Evolutionary conservation across 2,113 vertebrate genomes (phyloP).

Genomic region (Paraplagusia blochii): DNA sequence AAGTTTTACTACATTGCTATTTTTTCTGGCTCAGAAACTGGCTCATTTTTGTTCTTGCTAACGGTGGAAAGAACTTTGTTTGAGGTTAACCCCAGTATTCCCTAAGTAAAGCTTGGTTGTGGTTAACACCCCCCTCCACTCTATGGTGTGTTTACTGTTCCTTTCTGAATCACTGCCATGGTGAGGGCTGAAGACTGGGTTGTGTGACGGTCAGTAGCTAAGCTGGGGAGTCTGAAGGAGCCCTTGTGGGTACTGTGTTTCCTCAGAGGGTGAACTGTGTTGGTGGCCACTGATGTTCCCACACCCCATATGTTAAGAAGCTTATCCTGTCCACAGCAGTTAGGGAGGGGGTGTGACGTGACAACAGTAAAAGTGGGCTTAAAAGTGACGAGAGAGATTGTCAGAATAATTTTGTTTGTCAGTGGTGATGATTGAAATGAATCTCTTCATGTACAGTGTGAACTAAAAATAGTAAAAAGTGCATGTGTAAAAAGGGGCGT

Average conservation of each 20-base stretch:
- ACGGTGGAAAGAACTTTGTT: constrained; percentile 14
- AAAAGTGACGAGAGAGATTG: not conserved
- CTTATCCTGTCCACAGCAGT: constrained; percentile 34
- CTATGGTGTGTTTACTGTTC: constrained; percentile 45
- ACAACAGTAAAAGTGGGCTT: not conserved
- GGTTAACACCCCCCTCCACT: not conserved
- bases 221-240: constrained; percentile 22
- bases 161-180: constrained; percentile 49
- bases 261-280: constrained; percentile 20
- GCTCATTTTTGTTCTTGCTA: constrained; percentile 7
- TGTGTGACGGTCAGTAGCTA: constrained; percentile 49
- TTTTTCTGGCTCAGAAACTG: constrained; percentile 5
- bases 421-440: not conserved
- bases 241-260: constrained; percentile 30
- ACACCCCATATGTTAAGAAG: constrained; percentile 20
- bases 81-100: constrained; percentile 50
- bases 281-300: constrained; percentile 33
- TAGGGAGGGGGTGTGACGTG: constrained; percentile 26
- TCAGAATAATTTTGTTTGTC: not conserved
- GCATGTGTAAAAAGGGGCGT: not conserved
- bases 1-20: no score
- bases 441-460: not conserved
- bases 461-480: not conserved
- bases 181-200: constrained; percentile 11
- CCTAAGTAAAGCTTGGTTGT: constrained; percentile 11